These are phyloP conservation scores for Aurelia aurita complex sp. Pacific DNA, from an alignment of 30 jellyfish, hydroid and myxozoan genomes.

Conservation along the genomic window DNA sequence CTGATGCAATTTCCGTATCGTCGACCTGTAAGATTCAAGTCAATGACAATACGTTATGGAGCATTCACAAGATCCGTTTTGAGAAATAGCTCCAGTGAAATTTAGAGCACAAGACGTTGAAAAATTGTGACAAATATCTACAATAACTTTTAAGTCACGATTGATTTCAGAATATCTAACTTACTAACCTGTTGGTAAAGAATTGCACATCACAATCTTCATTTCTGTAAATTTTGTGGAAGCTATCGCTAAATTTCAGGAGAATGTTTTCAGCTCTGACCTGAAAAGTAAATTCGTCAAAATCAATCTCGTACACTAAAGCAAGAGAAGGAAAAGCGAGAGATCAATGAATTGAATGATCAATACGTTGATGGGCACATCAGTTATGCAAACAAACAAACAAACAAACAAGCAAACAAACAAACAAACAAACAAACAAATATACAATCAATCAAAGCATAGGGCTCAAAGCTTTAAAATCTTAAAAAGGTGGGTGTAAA, in stretches of 20 bases:
- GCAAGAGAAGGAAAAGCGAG: not conserved
- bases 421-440: not conserved
- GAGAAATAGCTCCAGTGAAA: too few species aligned
- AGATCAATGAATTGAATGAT: not conserved
- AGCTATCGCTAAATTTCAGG: constrained; percentile 71
- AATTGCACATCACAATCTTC: constrained; percentile 85
- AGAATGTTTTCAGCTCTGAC: constrained; percentile 87
- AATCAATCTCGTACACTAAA: not conserved
- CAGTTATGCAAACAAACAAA: not conserved
- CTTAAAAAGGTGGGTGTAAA: too few species aligned
- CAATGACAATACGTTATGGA: not conserved
- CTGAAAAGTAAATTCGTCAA: constrained; percentile 18
- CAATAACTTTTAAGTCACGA: not conserved
- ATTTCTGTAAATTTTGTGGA: constrained; percentile 76
- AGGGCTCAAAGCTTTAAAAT: too few species aligned
- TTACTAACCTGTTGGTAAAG: constrained; percentile 76
- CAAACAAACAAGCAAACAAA: not conserved
- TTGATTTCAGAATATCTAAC: too few species aligned
- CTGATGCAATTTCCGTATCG: constrained; percentile 77
- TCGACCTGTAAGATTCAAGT: constrained; percentile 45
- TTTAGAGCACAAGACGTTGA: too few species aligned
- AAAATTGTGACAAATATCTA: too few species aligned
- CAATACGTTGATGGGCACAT: not conserved
- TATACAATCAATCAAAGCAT: not conserved
- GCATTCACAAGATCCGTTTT: too few species aligned